Percentiles rank a stretch among this genome's conserved stretches.
These are phyloP conservation scores for Ophthalmolycus amberensis DNA, from an alignment of 2,113 vertebrate genomes.

Conservation along the genomic window DNA sequence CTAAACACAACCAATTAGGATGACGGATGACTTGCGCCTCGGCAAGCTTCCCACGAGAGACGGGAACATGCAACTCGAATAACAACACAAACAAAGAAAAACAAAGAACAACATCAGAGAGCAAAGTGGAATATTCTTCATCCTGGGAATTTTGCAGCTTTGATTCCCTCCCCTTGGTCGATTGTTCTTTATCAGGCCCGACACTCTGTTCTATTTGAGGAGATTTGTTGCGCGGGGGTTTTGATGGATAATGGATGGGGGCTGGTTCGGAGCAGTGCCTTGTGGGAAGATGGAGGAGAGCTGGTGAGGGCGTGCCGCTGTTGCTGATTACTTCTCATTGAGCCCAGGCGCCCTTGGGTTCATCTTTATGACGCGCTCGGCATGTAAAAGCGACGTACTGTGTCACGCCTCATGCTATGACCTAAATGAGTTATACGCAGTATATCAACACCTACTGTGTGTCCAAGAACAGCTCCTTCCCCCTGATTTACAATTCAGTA, in stretches of 20 bases:
- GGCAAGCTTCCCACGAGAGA: constrained; percentile 71
- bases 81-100: constrained; percentile 78
- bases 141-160: constrained; percentile 66
- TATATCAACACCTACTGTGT: constrained; percentile 15
- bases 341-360: constrained; percentile 68
- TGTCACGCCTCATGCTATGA: constrained; percentile 48
- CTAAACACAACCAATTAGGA: constrained; percentile 82
- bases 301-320: constrained; percentile 44
- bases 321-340: constrained; percentile 80
- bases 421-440: constrained; percentile 54
- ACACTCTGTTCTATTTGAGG: constrained; percentile 79
- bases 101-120: constrained; percentile 66
- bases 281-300: constrained; percentile 70
- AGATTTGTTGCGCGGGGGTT: constrained; percentile 68
- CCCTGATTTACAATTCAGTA: constrained; percentile 17
- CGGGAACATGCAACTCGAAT: constrained; percentile 72
- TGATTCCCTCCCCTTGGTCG: constrained; percentile 59
- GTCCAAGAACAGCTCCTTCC: constrained; percentile 2
- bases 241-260: constrained; percentile 80
- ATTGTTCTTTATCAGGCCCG: constrained; percentile 80
- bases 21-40: constrained; percentile 76
- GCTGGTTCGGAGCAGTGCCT: constrained; percentile 68
- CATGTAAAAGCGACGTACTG: constrained; percentile 49
- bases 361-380: constrained; percentile 49
- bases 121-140: constrained; percentile 71